phyloP scores from a whole-genome alignment of 2,113 vertebrate species.

The Thermophis baileyi region DNA sequence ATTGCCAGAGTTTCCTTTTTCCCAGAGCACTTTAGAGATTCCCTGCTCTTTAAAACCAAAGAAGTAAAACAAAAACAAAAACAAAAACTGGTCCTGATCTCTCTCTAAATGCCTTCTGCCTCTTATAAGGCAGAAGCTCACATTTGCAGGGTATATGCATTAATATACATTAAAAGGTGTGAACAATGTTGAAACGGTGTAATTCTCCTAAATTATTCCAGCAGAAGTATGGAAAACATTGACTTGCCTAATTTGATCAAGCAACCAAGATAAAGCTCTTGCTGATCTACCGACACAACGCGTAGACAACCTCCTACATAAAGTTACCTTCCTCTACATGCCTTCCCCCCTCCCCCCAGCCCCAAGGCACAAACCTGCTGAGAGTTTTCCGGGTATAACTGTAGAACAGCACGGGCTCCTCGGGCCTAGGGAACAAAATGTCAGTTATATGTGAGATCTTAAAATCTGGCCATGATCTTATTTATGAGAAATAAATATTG shows the following conservation, averaged over 20 bases:
- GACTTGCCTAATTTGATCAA: not conserved
- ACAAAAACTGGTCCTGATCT: too few relatives aligned
- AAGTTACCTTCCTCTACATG: not conserved
- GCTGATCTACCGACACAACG: not conserved
- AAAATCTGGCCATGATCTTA: not conserved
- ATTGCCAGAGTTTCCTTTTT: not conserved
- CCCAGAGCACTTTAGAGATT: not conserved
- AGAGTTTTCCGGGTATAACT: conserved; percentile 92
- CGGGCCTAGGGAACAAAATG: conserved; percentile 71
- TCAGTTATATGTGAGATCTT: not conserved
- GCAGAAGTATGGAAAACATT: not conserved
- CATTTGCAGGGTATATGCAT: not conserved
- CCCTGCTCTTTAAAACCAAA: not conserved
- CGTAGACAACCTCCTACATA: not conserved
- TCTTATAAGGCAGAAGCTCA: not conserved
- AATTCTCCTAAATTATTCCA: not conserved
- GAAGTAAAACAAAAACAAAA: not conserved
- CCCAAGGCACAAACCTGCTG: conserved; percentile 78
- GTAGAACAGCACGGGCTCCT: conserved; percentile 88
- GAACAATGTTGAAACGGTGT: not conserved
- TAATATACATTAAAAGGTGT: not conserved
- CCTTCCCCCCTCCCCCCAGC: not conserved
- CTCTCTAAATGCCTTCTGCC: not conserved
- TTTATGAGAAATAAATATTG: not conserved
- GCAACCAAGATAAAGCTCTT: not conserved